A percentile compares a stretch with the other conserved stretches of the same genome.
These are phyloP conservation scores for Ostrea edulis DNA, from an alignment of 1,140 invertebrate genomes.

Conservation along the genomic window DNA sequence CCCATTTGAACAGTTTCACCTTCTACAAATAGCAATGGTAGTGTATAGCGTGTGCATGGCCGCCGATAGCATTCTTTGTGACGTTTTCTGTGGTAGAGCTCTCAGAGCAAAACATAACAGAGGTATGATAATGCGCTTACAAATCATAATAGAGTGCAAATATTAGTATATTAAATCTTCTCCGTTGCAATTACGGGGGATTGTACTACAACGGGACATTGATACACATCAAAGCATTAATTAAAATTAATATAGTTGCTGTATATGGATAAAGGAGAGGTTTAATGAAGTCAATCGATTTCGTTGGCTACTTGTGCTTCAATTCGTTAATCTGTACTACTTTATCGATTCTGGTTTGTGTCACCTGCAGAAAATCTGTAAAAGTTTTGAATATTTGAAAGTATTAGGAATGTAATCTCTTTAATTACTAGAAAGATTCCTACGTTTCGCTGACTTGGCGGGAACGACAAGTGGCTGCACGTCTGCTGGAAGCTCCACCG, in stretches of 20 bases:
- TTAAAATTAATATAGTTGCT: background rate
- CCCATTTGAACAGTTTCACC: slow-evolving; percentile 20
- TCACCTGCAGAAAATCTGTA: slow-evolving; percentile 12
- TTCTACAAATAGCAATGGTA: slow-evolving; percentile 7
- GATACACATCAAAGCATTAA: slow-evolving; percentile 8
- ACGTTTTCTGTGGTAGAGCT: background rate
- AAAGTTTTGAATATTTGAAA: slow-evolving; percentile 19
- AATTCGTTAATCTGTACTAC: slow-evolving; percentile 12
- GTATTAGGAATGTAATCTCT: background rate
- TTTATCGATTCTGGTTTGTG: background rate
- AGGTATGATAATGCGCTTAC: background rate
- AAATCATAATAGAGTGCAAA: background rate
- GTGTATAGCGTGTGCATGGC: background rate
- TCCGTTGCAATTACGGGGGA: background rate
- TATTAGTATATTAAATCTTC: slow-evolving; percentile 32
- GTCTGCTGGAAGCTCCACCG: background rate
- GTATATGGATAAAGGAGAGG: slow-evolving; percentile 7
- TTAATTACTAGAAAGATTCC: slow-evolving; percentile 9
- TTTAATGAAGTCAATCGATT: slow-evolving; percentile 37
- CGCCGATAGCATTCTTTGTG: background rate
- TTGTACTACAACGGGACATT: background rate
- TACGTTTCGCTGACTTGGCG: background rate
- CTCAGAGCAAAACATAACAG: background rate
- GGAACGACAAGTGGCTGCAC: background rate
- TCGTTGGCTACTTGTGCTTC: background rate